Evolutionary conservation across 1,140 invertebrate genomes (phyloP).

Genomic region (Zaprionus inermis): DNA sequence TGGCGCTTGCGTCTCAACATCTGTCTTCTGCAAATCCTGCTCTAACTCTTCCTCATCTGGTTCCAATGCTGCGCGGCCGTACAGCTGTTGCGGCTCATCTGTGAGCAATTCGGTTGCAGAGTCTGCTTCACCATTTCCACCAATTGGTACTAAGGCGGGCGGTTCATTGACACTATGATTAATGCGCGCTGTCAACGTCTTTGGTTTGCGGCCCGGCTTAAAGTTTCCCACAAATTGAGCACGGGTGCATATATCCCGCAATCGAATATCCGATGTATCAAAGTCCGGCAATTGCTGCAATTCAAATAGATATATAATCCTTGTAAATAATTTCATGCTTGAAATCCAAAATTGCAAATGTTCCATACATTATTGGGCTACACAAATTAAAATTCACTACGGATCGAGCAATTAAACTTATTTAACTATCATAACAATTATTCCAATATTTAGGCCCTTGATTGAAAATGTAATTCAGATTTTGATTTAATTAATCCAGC

Average conservation of each 20-base stretch:
- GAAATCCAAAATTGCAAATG: not conserved
- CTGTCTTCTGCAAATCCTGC: constrained; percentile 38
- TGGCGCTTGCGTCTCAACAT: constrained; percentile 16
- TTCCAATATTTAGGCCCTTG: not conserved
- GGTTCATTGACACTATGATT: constrained; percentile 60
- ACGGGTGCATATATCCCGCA: constrained; percentile 75
- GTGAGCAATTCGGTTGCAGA: constrained; percentile 47
- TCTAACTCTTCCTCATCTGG: constrained; percentile 35
- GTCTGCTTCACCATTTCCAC: constrained; percentile 26
- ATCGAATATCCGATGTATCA: constrained; percentile 79
- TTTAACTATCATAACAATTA: not conserved
- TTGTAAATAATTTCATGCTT: not conserved
- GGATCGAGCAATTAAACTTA: not conserved
- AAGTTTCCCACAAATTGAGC: constrained; percentile 78
- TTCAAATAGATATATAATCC: not conserved
- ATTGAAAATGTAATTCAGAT: too few relatives aligned
- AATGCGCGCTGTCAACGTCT: constrained; percentile 57
- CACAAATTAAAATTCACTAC: not conserved
- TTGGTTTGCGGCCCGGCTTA: constrained; percentile 73
- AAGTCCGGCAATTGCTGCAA: constrained; percentile 83
- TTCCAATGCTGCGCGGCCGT: constrained; percentile 47
- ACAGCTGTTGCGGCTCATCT: constrained; percentile 67
- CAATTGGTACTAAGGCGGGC: constrained; percentile 76
- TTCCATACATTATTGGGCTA: not conserved
- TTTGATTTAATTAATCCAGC: not conserved